Conservation (phyloP, 1,140 invertebrate species). For the Drosophila biarmipes region DNA sequence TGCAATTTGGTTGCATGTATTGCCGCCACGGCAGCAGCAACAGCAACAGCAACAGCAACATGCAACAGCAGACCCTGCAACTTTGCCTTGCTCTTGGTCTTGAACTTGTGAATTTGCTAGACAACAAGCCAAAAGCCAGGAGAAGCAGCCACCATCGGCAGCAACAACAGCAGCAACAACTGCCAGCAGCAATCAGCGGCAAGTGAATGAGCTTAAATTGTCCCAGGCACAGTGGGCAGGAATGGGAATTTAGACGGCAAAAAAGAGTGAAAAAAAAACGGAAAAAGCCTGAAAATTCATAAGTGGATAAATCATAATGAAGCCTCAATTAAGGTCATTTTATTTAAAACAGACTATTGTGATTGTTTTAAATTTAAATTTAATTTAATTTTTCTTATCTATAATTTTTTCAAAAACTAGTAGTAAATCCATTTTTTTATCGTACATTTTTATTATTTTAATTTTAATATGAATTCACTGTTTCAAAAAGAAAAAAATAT, state of each 20-base stretch:
- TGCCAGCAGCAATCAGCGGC: conserved; percentile 79
- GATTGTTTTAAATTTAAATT: too few species aligned
- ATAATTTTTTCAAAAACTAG: too few species aligned
- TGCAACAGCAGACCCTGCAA: conserved; percentile 51
- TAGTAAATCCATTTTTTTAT: too few species aligned
- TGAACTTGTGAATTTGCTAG: conserved; percentile 81
- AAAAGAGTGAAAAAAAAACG: too few species aligned
- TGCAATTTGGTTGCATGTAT: conserved; percentile 69
- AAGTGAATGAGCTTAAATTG: conserved; percentile 83
- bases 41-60: conserved; percentile 8
- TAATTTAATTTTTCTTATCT: too few species aligned
- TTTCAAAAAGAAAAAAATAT: too few species aligned
- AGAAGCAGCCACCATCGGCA: conserved; percentile 30
- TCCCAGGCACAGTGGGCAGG: conserved; percentile 31
- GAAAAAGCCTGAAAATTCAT: too few species aligned
- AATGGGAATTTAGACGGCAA: not conserved
- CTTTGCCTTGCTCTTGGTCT: conserved; percentile 73
- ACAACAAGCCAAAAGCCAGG: conserved; percentile 61
- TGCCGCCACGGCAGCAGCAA: conserved; percentile 12
- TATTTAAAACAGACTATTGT: too few species aligned
- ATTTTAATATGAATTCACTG: too few species aligned
- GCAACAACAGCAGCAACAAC: conserved; percentile 52
- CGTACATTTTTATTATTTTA: too few species aligned
- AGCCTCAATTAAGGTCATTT: too few species aligned
- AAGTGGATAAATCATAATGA: too few species aligned